Conservation (phyloP, 2,888 invertebrate genomes). For the Macaria liturata region DNA sequence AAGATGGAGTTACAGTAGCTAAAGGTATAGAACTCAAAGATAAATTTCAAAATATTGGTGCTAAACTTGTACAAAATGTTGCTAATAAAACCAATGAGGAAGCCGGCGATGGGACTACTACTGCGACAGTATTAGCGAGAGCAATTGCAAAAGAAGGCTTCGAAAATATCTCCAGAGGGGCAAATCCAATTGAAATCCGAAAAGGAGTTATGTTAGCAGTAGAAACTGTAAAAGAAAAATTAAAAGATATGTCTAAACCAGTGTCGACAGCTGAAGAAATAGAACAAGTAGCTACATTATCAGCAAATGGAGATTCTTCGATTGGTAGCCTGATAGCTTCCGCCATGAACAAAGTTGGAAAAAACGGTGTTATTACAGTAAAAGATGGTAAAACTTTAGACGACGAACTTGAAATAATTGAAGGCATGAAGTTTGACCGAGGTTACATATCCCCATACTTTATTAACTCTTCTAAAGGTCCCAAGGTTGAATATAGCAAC, state of each 20-base stretch:
- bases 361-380: conserved; percentile 99
- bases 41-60: conserved; percentile 99
- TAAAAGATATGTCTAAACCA: conserved; percentile 93
- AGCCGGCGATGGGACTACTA: conserved; percentile 99
- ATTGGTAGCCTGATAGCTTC: conserved; percentile 97
- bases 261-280: conserved; percentile 99
- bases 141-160: conserved; percentile 99
- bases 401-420: conserved; percentile 97
- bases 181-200: conserved; percentile 97
- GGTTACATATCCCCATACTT: conserved; percentile 99
- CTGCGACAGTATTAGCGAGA: conserved; percentile 98
- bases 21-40: conserved; percentile 98
- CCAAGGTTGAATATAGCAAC: conserved; percentile 98
- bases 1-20: conserved; percentile 99
- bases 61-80: conserved; percentile 98
- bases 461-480: conserved; percentile 98
- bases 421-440: conserved; percentile 99
- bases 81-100: conserved; percentile 99
- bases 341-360: conserved; percentile 98
- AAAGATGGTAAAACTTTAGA: conserved; percentile 98
- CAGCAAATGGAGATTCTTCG: conserved; percentile 96
- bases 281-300: conserved; percentile 99
- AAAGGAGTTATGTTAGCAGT: conserved; percentile 97
- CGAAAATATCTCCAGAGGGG: conserved; percentile 97
- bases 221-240: conserved; percentile 91